Conservation (phyloP, 53 echinoderm and acorn worm genomes). For the Mesocentrotus franciscanus region DNA sequence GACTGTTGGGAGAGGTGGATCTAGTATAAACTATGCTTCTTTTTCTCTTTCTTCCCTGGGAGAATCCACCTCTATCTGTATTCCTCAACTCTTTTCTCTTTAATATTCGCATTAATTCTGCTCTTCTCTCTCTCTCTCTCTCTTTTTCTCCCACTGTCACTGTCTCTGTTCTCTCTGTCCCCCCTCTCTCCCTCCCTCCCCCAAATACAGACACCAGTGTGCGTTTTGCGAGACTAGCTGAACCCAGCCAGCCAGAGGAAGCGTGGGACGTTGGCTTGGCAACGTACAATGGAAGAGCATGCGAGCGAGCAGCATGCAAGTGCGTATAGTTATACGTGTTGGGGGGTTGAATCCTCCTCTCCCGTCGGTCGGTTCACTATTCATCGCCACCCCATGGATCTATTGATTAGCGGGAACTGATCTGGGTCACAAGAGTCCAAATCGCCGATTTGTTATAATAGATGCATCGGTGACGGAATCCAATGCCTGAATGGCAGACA, state of each 20-base stretch:
- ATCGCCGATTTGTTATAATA: constrained; percentile 9
- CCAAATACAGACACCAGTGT: background rate
- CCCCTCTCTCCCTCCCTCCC: background rate
- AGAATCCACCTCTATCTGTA: too few relatives aligned
- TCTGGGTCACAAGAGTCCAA: background rate
- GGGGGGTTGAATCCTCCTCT: background rate
- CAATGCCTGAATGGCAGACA: background rate
- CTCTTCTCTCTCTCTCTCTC: background rate
- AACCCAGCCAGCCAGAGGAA: constrained; percentile 20
- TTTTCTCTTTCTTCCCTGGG: too few relatives aligned
- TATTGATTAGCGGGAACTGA: constrained; percentile 10
- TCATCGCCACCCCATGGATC: background rate
- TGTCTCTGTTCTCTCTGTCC: background rate
- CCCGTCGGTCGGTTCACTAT: background rate
- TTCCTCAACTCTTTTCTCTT: background rate
- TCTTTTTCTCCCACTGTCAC: background rate
- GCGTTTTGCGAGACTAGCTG: constrained; percentile 22
- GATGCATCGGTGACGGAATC: constrained; percentile 31
- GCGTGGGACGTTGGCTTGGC: constrained; percentile 49
- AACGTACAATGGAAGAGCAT: constrained; percentile 42
- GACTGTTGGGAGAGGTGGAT: too few relatives aligned
- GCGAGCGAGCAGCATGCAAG: background rate
- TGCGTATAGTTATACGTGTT: background rate
- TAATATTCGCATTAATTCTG: background rate
- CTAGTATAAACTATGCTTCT: too few relatives aligned